A percentile compares a stretch with the other conserved stretches of the same genome.
Evolutionary conservation across 2,113 vertebrate genomes (phyloP).

Genomic region (Eidolon helvum): DNA sequence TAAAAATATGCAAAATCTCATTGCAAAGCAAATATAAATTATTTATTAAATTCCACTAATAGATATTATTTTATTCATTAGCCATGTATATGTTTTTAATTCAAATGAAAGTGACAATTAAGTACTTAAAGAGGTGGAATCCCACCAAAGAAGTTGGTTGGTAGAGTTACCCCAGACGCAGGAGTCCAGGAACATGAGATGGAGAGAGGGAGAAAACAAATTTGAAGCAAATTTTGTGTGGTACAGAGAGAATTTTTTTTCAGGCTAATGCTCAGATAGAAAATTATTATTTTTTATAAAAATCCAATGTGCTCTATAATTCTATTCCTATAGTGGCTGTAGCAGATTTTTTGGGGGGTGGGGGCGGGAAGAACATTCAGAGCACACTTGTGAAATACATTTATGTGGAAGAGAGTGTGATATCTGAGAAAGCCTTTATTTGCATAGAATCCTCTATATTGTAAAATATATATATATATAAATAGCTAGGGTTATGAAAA

Average conservation of each 20-base stretch:
- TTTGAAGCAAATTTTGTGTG: neutral
- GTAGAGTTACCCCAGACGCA: neutral
- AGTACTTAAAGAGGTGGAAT: neutral
- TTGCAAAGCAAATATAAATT: neutral
- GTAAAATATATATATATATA: too few relatives aligned
- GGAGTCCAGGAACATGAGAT: neutral
- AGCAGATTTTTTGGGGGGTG: too few relatives aligned
- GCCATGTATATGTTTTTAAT: neutral
- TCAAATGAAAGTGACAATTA: neutral
- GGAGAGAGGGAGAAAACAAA: neutral
- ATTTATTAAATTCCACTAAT: neutral
- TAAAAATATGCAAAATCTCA: neutral
- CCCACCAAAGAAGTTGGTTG: neutral
- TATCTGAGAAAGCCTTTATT: neutral
- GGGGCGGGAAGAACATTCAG: too few relatives aligned
- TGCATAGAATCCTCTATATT: neutral
- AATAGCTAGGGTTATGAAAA: neutral
- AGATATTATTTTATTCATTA: neutral
- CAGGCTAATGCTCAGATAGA: neutral
- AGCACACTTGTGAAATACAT: neutral
- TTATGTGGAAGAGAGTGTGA: neutral
- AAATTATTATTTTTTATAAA: neutral
- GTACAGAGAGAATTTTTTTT: neutral
- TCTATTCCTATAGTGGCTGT: neutral
- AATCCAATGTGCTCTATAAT: neutral